These are phyloP conservation scores for Halictus ligatus DNA, from an alignment of 2,888 invertebrate species.

Conservation along the genomic window DNA sequence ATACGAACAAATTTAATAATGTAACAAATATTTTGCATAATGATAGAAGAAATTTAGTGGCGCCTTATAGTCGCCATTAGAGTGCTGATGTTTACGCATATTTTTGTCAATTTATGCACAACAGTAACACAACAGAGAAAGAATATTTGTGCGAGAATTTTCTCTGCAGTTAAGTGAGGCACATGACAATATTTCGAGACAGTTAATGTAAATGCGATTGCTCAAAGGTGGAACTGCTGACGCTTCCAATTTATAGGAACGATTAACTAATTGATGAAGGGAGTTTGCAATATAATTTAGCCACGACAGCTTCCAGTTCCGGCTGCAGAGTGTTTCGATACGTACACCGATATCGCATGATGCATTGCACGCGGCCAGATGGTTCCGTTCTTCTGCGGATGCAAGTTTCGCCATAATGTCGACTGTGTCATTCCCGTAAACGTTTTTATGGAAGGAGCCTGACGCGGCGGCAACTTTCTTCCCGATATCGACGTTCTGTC, in stretches of 20 bases:
- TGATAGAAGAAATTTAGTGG: too few species aligned
- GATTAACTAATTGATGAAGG: not conserved
- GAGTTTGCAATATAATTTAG: not conserved
- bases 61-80: too few species aligned
- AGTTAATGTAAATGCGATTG: not conserved
- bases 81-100: too few species aligned
- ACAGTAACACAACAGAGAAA: too few species aligned
- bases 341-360: not conserved
- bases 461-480: not conserved
- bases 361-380: not conserved
- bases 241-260: not conserved
- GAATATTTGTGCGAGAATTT: too few species aligned
- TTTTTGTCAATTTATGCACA: too few species aligned
- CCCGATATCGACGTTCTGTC: not conserved
- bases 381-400: not conserved
- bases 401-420: not conserved
- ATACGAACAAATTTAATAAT: too few species aligned
- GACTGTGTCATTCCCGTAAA: not conserved
- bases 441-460: not conserved
- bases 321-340: constrained; percentile 4
- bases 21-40: too few species aligned
- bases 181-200: not conserved
- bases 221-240: not conserved
- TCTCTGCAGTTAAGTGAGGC: too few species aligned
- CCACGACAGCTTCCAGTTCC: not conserved